Evolutionary conservation across 1,140 invertebrate species (phyloP), one percentile per base, ranked within the genome.

Genomic region (Ridgeia piscesae): DNA sequence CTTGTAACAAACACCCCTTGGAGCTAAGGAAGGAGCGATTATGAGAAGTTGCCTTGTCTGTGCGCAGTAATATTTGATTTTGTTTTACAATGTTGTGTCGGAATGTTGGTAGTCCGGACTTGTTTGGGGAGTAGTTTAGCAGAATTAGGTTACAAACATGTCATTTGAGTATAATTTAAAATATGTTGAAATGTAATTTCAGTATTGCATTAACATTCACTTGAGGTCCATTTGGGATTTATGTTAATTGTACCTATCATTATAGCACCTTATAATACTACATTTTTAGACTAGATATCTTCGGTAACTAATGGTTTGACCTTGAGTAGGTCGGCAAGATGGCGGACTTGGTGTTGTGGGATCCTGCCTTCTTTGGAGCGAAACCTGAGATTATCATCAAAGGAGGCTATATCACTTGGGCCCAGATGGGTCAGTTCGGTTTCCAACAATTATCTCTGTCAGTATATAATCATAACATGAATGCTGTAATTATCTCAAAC

Each of bases 301-400:
- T 77, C 27, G 27, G 27, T 77, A 17, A 77, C 17, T 77, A 77
- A 77, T 77, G 58, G 42, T 42, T 42, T 42, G 42, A 27, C 58
- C 58, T 77, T 77, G 34, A 34, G 88, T 89, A 95, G 95, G 90
- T 89, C 34, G 95, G 94, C 34, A 96, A 96, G 92, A 92, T 96
- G 92, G 96, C 96, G 33, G 96, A 96, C 93, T 35, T 96, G 6
- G 95, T 96, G 21, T 91, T 96, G 21, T 96, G 96, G 96, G 94
- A 95, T 88, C 95, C 96, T n/a, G 95, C 94, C 33, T 96, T 96
- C 92, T 96, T 96, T 94, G 96, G 95, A 11, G 95, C 95, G 34
- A 96, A 96, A 92, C 96, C 96, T 0, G 94, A 95, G 92, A 94
- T 96, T 33, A 94, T 96, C 27, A 95, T 96, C 11, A 96, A 96